phyloP scores from a whole-genome alignment of 2,888 invertebrate species.

The Dysmachus trigonus region DNA sequence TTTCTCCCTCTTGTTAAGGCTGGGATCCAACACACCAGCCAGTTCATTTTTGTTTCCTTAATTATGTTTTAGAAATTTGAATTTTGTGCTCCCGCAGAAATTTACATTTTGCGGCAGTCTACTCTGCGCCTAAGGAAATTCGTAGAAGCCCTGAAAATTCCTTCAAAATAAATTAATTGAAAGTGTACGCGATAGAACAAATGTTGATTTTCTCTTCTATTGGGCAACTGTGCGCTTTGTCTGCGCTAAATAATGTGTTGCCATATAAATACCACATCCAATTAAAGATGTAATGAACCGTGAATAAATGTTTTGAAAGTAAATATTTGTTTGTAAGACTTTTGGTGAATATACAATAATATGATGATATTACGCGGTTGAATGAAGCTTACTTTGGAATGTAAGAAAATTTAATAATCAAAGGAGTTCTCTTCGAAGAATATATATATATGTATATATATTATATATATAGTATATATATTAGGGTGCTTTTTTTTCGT shows the following conservation, averaged over 20 bases:
- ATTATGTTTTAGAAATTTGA: background rate
- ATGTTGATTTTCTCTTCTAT: background rate
- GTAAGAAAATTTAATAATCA: background rate
- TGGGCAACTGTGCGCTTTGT: background rate
- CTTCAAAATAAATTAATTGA: background rate
- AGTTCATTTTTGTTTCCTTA: background rate
- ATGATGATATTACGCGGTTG: background rate
- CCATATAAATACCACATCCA: background rate
- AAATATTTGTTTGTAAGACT: background rate
- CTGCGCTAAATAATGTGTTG: background rate
- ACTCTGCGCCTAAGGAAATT: background rate
- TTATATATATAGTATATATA: no score
- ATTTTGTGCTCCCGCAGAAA: background rate
- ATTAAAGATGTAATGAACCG: background rate
- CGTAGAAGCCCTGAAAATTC: background rate
- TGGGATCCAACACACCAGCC: background rate
- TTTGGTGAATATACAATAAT: background rate
- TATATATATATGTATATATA: no score
- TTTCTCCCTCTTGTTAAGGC: background rate
- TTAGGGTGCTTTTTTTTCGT: no score
- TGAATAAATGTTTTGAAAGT: background rate
- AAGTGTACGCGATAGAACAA: background rate
- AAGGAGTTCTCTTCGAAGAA: background rate
- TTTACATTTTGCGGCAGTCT: background rate
- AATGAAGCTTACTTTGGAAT: background rate